phyloP scores from a whole-genome alignment of 2,113 vertebrate species.

The Caranx ignobilis region DNA sequence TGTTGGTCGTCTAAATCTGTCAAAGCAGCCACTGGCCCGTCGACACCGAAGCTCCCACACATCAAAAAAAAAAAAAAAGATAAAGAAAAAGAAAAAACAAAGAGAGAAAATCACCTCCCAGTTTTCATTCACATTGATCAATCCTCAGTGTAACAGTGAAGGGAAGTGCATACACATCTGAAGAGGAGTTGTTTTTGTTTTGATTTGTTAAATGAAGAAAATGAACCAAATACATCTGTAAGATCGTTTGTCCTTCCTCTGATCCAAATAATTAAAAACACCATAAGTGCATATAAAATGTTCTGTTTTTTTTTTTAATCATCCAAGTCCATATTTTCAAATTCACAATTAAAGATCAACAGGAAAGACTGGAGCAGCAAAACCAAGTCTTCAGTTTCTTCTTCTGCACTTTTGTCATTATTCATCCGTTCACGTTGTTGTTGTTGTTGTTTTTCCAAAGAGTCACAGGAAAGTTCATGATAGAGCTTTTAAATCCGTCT shows the following conservation, averaged over 20 bases:
- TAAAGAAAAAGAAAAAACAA: constrained; percentile 7
- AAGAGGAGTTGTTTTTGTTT: not conserved
- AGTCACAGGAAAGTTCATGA: not conserved
- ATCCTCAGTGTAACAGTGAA: constrained; percentile 35
- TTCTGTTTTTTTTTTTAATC: not conserved
- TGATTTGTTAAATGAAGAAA: constrained; percentile 26
- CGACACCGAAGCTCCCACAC: not conserved
- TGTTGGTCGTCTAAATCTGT: constrained; percentile 8
- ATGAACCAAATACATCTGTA: constrained; percentile 21
- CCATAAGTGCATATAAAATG: constrained; percentile 59
- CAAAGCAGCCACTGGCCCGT: not conserved
- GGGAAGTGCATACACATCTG: constrained; percentile 18
- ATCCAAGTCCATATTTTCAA: constrained; percentile 36
- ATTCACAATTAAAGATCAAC: constrained; percentile 38
- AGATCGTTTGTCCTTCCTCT: not conserved
- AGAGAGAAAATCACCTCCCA: not conserved
- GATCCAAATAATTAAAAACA: constrained; percentile 69
- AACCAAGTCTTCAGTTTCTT: constrained; percentile 9
- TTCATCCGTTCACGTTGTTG: not conserved
- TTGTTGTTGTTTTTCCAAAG: not conserved
- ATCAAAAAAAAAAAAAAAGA: not conserved
- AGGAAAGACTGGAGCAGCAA: constrained; percentile 22
- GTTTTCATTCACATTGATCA: constrained; percentile 16
- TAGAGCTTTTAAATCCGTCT: not conserved
- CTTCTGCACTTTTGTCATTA: not conserved